phyloP scores from a whole-genome alignment of 2,113 vertebrate genomes.

The Alligator mississippiensis region DNA sequence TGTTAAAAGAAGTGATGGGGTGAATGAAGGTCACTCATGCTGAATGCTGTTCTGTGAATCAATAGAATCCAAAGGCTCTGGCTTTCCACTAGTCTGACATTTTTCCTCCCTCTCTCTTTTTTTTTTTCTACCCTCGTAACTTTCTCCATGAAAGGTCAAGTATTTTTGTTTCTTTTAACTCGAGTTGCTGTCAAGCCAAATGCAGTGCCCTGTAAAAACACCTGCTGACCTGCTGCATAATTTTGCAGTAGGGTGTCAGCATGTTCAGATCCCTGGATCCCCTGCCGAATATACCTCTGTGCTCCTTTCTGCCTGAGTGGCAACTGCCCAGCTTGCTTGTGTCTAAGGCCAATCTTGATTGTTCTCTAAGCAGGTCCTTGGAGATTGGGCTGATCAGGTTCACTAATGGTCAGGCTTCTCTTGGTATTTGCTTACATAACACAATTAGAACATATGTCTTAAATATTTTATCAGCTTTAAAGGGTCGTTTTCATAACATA shows the following conservation, averaged over 20 bases:
- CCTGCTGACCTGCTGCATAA: conserved; percentile 58
- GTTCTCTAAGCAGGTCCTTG: conserved; percentile 8
- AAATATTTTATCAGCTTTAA: conserved; percentile 78
- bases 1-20: conserved; percentile 1
- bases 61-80: conserved; percentile 27
- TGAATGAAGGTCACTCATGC: conserved; percentile 14
- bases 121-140: conserved; percentile 38
- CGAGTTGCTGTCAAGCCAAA: conserved; percentile 46
- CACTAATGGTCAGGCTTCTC: conserved; percentile 57
- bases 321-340: background rate
- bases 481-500: conserved; percentile 61
- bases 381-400: conserved; percentile 67
- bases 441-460: conserved; percentile 68
- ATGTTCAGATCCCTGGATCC: background rate
- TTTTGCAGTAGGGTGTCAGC: background rate
- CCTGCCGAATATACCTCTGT: background rate
- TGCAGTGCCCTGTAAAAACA: conserved; percentile 55
- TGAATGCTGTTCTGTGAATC: conserved; percentile 22
- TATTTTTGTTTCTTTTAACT: conserved; percentile 62
- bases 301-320: background rate
- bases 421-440: conserved; percentile 77
- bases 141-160: conserved; percentile 60
- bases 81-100: background rate
- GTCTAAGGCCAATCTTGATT: background rate
- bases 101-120: conserved; percentile 49